phyloP scores from a whole-genome alignment of 1,140 invertebrate genomes.

The Bombus balteatus region DNA sequence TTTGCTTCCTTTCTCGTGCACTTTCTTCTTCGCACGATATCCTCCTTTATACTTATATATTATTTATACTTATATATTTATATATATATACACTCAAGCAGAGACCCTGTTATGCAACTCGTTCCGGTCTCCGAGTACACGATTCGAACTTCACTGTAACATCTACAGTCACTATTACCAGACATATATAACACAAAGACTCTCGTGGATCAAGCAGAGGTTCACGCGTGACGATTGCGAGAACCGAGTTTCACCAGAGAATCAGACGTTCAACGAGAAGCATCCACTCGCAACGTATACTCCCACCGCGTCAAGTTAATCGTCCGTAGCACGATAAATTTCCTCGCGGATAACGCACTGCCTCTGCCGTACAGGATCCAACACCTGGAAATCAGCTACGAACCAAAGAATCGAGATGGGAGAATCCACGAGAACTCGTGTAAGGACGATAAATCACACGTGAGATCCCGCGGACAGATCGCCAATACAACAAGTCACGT shows the following conservation, averaged over 20 bases:
- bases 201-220: not conserved
- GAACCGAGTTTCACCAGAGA: not conserved
- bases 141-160: not conserved
- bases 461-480: constrained; percentile 9
- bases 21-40: not conserved
- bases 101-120: constrained; percentile 5
- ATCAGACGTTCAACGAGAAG: not conserved
- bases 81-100: not conserved
- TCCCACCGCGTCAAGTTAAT: not conserved
- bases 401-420: not conserved
- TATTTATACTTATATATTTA: not conserved
- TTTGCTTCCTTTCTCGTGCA: not conserved
- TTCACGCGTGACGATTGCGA: not conserved
- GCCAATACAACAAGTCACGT: not conserved
- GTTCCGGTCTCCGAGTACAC: not conserved
- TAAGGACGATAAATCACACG: not conserved
- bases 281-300: not conserved
- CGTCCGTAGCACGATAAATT: not conserved
- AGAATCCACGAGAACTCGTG: not conserved
- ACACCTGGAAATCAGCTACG: not conserved
- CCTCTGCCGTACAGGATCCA: not conserved
- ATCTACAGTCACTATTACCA: too few relatives aligned
- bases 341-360: not conserved
- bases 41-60: not conserved
- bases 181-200: not conserved